Percentiles rank a stretch among this genome's conserved stretches.
phyloP scores from a whole-genome alignment of 2,113 vertebrate genomes.

The Eulacestoma nigropectus region DNA sequence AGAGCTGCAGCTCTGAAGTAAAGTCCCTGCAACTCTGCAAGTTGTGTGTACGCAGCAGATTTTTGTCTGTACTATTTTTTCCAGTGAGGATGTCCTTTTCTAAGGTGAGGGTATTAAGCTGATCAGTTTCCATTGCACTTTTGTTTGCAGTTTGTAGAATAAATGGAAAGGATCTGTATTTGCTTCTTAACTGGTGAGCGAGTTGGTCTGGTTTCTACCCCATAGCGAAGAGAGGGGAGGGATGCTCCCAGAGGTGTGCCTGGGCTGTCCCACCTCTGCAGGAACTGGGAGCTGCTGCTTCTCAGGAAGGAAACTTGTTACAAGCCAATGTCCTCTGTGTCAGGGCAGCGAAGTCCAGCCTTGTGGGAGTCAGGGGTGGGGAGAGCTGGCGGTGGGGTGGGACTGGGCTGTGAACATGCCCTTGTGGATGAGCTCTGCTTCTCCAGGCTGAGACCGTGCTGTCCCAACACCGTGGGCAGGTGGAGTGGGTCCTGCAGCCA shows the following conservation, averaged over 20 bases:
- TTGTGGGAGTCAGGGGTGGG: neutral
- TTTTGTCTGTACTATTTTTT: neutral
- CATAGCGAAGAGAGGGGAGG: neutral
- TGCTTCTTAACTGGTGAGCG: neutral
- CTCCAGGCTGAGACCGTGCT: fast-evolving
- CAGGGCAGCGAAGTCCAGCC: fast-evolving
- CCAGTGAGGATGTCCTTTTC: neutral
- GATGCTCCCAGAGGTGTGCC: neutral
- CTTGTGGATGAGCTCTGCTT: neutral
- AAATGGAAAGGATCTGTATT: neutral
- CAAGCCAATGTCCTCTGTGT: neutral
- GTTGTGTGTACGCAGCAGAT: neutral
- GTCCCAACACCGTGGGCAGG: neutral
- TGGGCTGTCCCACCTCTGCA: neutral
- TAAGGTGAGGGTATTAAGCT: neutral
- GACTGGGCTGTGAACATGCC: fast-evolving
- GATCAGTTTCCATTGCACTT: neutral
- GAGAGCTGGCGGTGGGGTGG: neutral
- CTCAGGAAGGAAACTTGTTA: neutral
- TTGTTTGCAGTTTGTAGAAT: neutral
- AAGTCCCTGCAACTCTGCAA: neutral
- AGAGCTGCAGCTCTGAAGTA: slow-evolving; percentile 4
- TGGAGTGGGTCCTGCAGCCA: neutral
- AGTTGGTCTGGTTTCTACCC: neutral
- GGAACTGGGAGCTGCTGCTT: neutral